Base-by-base conservation (phyloP, 2,113 vertebrate genomes). In the Trematomus loennbergii region DNA sequence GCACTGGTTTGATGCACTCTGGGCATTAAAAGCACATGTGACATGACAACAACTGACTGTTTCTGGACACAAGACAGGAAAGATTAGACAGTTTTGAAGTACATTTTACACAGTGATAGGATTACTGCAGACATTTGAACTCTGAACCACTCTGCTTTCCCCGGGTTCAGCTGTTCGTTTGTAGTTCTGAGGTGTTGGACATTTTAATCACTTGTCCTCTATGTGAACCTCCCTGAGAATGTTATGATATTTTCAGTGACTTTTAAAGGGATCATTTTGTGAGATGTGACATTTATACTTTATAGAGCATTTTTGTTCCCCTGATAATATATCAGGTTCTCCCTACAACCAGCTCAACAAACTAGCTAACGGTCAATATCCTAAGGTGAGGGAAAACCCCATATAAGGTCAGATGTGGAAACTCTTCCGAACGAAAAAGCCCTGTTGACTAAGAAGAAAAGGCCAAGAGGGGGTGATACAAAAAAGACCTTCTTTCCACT, bases 201-300 rank as follows among this genome's bases (percentile, higher is more conserved):
- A 48, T 62, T 65, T 33, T 43, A 83, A 52, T 25, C 60, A 50
- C 43, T 50, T 80, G 72, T 69, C 80, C 77, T 83, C 63, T 18
- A 13, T 33, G 59, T 63, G 49, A 87, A 78, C 74, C 13, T 81
- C 18, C 2, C 16, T 20, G 22, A 36, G 66, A 60, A 76, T 77
- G 58, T 58, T 11, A n/a, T n/a, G 20, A 33, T 58, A 52, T n/a
- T 10, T 68, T 69, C 25, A 58, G 11, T 45, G 29, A 22, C 9
- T 57, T 8, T 36, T 36, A 20, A 33, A n/a, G 29, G 33, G 16
- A 59, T 36, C 1, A 9, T 52, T 66, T 62, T 60, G 40, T 53
- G 11, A 43, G 13, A 15, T 40, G 36, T 40, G 6, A 40, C n/a
- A 61, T 67, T 55, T 67, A 5, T 54, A 11, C 7, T 59, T 7